Base-by-base conservation (phyloP, 2,888 invertebrate genomes). In the Amphipoea lucens region DNA sequence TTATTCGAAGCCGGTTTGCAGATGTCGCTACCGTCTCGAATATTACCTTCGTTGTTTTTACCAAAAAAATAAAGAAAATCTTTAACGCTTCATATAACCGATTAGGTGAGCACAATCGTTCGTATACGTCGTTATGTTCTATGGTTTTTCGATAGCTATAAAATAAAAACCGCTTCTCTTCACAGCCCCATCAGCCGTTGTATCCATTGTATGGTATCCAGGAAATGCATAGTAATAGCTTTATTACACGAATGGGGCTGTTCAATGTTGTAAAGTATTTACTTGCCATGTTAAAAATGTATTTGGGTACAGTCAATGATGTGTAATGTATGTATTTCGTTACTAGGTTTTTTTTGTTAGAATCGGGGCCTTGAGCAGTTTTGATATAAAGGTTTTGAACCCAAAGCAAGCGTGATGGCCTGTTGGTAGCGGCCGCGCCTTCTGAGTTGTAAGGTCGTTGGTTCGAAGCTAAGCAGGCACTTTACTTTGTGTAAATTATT, bases 181-280 rank as follows among this genome's bases (percentile, higher is more conserved):
- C 79, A 88, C 76, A 75, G 68, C 76, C 80, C 84, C 75, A 88
- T 88, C 84, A 88, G 74, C 81, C 79, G 63, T 66, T 82, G 88
- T 82, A 75, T 82, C 81, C 88, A 78, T 89, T 90, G 84, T 89
- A 83, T 83, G 88, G 71, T 84, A 36, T 76, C 65, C 82, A 79
- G 83, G 90, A 88, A 90, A 89, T 89, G 88, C 88, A 88, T 88
- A 87, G 88, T 87, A 88, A 88, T 90, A 77, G 85, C 87, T 84
- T 83, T 88, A 89, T 88, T 88, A 90, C 80, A 72, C 17, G 60
- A 79, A 88, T 76, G 72, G 62, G 76, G 66, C 48, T 76, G 76
- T 86, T 84, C 78, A 78, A 74, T 78, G 78, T 81, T 81, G 88
- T 81, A 80, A 78, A 84, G 86, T 88, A 86, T 88, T 85, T 83